These are phyloP conservation scores for Ptychoptera contaminata DNA, from an alignment of 2,888 invertebrate genomes.

Conservation along the genomic window DNA sequence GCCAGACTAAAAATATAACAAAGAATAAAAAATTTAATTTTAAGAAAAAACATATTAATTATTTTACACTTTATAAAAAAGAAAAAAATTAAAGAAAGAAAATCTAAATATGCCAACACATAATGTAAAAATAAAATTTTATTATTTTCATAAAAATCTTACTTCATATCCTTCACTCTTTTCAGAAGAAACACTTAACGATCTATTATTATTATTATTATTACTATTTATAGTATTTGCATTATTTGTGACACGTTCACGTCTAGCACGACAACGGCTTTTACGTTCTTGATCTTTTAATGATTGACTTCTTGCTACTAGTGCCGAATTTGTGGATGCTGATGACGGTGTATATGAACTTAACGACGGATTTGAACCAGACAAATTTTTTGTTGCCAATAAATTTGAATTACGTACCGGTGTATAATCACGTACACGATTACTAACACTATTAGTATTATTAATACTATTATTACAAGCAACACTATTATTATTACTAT, in stretches of 20 bases:
- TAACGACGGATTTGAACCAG: conserved; percentile 25
- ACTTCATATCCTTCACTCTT: conserved; percentile 77
- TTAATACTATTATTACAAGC: neutral
- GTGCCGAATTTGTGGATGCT: conserved; percentile 21
- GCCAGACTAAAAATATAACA: conserved; percentile 50
- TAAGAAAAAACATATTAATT: neutral
- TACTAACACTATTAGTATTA: neutral
- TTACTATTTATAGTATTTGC: neutral
- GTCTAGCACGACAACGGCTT: conserved; percentile 25
- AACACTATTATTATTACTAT: neutral
- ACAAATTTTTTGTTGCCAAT: conserved; percentile 8
- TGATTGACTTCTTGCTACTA: conserved; percentile 29
- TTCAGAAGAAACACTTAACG: conserved; percentile 49
- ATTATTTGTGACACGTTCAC: conserved; percentile 3
- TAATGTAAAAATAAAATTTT: conserved; percentile 2
- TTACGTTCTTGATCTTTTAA: conserved; percentile 31
- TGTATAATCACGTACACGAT: conserved; percentile 17
- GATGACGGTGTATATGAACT: conserved; percentile 15
- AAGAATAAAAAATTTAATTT: conserved; percentile 2
- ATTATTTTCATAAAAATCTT: conserved; percentile 29
- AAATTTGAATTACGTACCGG: conserved; percentile 10
- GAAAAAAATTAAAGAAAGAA: neutral
- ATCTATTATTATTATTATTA: conserved; percentile 26
- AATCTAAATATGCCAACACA: neutral
- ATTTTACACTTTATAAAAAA: neutral